These are phyloP conservation scores for Apis florea DNA, from an alignment of 1,140 invertebrate genomes.

Conservation along the genomic window DNA sequence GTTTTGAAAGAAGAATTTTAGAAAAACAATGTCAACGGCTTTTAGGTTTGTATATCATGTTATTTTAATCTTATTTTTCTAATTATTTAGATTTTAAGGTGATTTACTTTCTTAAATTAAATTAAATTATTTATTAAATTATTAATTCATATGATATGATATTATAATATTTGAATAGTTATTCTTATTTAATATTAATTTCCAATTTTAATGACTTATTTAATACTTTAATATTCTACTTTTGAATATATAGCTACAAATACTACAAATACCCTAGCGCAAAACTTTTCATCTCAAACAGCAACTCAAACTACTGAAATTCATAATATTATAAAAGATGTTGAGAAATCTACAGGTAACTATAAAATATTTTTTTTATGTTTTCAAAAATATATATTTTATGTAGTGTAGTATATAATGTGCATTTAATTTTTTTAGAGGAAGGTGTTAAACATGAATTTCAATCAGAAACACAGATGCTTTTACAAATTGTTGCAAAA, in stretches of 20 bases:
- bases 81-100: not conserved
- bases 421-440: slow-evolving; percentile 69
- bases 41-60: slow-evolving; percentile 52
- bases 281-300: slow-evolving; percentile 72
- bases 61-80: not conserved
- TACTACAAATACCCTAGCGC: slow-evolving; percentile 38
- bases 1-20: slow-evolving; percentile 47
- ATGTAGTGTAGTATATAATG: not conserved
- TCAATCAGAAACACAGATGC: slow-evolving; percentile 97
- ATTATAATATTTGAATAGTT: not conserved
- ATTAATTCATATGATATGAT: too few relatives aligned
- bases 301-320: slow-evolving; percentile 70
- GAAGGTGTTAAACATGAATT: slow-evolving; percentile 88
- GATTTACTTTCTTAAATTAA: not conserved
- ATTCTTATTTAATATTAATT: not conserved
- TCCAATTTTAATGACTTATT: not conserved
- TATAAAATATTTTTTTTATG: slow-evolving; percentile 45
- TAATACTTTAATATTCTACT: slow-evolving; percentile 20
- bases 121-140: too few relatives aligned
- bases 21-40: slow-evolving; percentile 46
- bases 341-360: slow-evolving; percentile 82
- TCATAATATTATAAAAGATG: slow-evolving; percentile 80
- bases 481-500: slow-evolving; percentile 97
- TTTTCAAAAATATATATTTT: not conserved
- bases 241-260: slow-evolving; percentile 52